Evolutionary conservation across 2,113 vertebrate species (phyloP).

Genomic region (Greenwoodochromis staneri): DNA sequence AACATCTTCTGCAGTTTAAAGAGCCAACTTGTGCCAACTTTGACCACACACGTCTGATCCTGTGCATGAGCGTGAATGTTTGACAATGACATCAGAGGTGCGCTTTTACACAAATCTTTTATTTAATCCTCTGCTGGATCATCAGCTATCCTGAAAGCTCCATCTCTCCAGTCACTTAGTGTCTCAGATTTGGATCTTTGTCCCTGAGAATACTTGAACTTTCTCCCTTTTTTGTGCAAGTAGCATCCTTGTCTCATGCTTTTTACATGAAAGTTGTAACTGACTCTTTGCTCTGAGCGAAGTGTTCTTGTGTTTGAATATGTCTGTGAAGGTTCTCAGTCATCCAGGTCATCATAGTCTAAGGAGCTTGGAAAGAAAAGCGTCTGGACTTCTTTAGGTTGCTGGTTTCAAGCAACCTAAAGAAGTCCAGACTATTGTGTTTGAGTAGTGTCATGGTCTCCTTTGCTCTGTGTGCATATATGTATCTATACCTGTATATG

Average conservation of each 20-base stretch:
- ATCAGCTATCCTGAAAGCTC: neutral
- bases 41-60: neutral
- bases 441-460: neutral
- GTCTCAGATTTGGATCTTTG: neutral
- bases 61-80: neutral
- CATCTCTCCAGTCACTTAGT: neutral
- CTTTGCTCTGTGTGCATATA: neutral
- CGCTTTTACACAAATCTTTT: neutral
- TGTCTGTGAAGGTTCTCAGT: neutral
- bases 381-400: accelerated
- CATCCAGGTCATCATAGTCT: neutral
- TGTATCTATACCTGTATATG: neutral
- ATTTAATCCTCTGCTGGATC: neutral
- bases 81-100: neutral
- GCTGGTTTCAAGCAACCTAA: neutral
- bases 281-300: neutral
- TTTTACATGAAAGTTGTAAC: neutral
- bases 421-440: neutral
- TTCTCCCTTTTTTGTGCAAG: neutral
- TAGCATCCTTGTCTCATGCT: accelerated
- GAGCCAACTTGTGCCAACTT: neutral
- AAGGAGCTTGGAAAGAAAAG: neutral
- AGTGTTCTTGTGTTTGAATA: neutral
- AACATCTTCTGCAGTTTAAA: neutral
- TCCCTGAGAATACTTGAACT: neutral